Evolutionary conservation across 2,113 vertebrate species (phyloP).

Genomic region (Perognathus longimembris): DNA sequence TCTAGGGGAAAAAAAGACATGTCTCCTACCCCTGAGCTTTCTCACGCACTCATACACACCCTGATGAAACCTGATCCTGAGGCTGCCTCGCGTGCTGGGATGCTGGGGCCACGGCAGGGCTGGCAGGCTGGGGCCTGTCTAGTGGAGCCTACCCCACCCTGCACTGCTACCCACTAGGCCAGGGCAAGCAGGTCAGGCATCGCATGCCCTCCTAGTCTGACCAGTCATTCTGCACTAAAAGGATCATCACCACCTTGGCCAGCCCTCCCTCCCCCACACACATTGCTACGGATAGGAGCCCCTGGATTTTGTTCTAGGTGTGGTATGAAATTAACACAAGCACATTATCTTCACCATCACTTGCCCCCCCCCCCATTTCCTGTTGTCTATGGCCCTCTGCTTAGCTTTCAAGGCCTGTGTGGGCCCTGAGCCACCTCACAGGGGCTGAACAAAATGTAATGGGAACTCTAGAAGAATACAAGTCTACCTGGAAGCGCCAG

Average conservation of each 20-base stretch:
- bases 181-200: conserved; percentile 64
- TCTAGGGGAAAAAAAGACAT: conserved; percentile 6
- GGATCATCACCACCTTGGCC: background rate
- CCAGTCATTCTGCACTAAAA: conserved; percentile 25
- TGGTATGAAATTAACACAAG: background rate
- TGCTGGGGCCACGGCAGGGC: background rate
- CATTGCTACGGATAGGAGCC: background rate
- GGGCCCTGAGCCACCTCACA: conserved; percentile 32
- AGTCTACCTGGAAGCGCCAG: background rate
- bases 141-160: conserved; percentile 58
- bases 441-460: background rate
- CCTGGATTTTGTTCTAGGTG: background rate
- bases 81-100: conserved; percentile 33
- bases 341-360: background rate
- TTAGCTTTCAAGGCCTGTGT: conserved; percentile 43
- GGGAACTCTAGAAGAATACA: background rate
- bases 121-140: conserved; percentile 72
- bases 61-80: conserved; percentile 76
- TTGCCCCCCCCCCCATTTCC: conserved; percentile 63
- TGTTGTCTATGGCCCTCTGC: conserved; percentile 64
- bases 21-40: conserved; percentile 61
- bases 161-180: conserved; percentile 57
- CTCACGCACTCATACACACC: conserved; percentile 79
- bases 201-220: conserved; percentile 27
- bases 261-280: background rate